phyloP scores from a whole-genome alignment of 2,888 invertebrate genomes.

The Onthophagus sagittarius region DNA sequence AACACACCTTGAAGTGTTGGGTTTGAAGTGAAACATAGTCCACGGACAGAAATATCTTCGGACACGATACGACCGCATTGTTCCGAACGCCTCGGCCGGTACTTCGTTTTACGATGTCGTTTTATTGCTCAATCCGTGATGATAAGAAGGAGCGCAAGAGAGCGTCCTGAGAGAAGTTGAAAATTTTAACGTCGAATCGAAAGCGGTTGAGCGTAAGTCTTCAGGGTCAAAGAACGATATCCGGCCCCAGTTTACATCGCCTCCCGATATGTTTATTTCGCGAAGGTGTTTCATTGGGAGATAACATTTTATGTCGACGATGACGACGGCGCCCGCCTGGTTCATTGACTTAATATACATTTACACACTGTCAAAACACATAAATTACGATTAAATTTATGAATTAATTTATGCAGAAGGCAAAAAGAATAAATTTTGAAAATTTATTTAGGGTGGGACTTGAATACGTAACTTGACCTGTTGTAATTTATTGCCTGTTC shows the following conservation, averaged over 20 bases:
- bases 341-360: background rate
- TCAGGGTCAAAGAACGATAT: background rate
- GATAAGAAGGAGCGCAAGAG: background rate
- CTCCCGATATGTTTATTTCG: background rate
- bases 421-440: background rate
- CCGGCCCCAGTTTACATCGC: background rate
- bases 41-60: background rate
- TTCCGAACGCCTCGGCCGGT: background rate
- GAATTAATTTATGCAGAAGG: background rate
- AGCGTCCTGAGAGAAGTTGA: background rate
- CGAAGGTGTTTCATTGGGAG: background rate
- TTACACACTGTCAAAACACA: background rate
- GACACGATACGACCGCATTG: background rate
- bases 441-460: background rate
- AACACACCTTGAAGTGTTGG: background rate
- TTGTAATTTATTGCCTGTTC: background rate
- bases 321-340: background rate
- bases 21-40: background rate
- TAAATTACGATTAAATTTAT: background rate
- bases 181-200: background rate
- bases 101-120: background rate
- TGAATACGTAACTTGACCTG: background rate
- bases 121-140: background rate
- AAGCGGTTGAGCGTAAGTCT: background rate
- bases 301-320: background rate